Conservation (phyloP, 2,888 invertebrate species). For the Drosophila mayaguana region DNA sequence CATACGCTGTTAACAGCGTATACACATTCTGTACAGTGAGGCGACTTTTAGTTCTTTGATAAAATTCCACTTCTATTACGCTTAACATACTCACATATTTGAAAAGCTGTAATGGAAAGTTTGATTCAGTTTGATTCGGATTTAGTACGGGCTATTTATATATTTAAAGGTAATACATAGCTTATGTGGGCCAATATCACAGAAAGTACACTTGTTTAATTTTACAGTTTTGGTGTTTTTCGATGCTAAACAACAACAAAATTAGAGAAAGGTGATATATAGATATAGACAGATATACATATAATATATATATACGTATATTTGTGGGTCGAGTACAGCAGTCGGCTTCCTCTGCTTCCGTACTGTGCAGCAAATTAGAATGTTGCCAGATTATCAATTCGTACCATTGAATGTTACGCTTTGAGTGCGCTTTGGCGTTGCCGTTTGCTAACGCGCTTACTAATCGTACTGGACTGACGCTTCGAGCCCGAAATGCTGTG, state of each 20-base stretch:
- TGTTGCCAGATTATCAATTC: not conserved
- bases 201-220: not conserved
- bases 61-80: not conserved
- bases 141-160: not conserved
- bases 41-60: too few relatives aligned
- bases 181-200: not conserved
- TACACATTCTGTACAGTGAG: too few relatives aligned
- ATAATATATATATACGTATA: not conserved
- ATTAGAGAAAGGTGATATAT: not conserved
- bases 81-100: not conserved
- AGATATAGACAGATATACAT: not conserved
- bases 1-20: too few relatives aligned
- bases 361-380: not conserved
- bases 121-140: not conserved
- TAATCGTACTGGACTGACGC: not conserved
- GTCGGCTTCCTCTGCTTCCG: not conserved
- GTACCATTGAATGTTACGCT: not conserved
- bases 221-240: not conserved
- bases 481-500: not conserved
- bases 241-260: conserved; percentile 4
- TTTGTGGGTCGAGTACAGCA: not conserved
- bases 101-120: not conserved
- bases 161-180: not conserved
- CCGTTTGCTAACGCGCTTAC: not conserved
- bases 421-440: not conserved